Evolutionary conservation across 1,140 invertebrate genomes (phyloP), one percentile per base, ranked within the genome.

Genomic region (Araneus ventricosus): DNA sequence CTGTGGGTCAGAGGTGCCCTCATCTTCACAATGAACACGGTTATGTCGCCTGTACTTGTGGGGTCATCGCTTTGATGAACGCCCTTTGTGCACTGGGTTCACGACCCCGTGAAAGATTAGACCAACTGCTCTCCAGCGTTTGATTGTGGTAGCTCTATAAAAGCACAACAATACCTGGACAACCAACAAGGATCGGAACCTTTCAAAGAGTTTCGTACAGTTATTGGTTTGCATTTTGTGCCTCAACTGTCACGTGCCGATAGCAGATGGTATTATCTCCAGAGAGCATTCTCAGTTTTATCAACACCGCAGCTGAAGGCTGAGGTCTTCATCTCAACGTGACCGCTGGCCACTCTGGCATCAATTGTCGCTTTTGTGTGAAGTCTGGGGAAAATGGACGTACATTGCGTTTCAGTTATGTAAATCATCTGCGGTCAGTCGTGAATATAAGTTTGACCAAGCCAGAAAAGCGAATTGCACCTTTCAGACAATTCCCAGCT

Each of bases 81-180:
- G 89, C 75, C 34, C 75, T 90, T 90, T 91, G 79, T 91, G 52
- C 45, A 30, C 24, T 39, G 34, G 61, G 88, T 80, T 92, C 90
- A 85, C 59, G 82, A 92, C 90, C 90, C 90, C 79, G 59, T 90
- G 80, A 85, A 91, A 92, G 90, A 92, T 92, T 92, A 92, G 89
- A 92, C 90, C 80, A 70, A 70, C 90, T 80, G 63, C 37, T 92
- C 61, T 63, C 82, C 89, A 82, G 8, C 34, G 45, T 27, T 84
- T 59, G 61, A 86, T 86, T 85, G 90, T 52, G 90, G 59, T 61
- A 10, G 30, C n/a, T 85, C 10, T 75, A 70, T 86, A 86, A 91
- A 92, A 92, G 80, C 39, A 92, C 90, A 92, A 90, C 87, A 88
- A 92, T 92, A 37, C 37, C 39, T 45, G 37, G 39, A 63, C 61